phyloP scores from a whole-genome alignment of 2,888 invertebrate species.

The Cerastis rubricosa region DNA sequence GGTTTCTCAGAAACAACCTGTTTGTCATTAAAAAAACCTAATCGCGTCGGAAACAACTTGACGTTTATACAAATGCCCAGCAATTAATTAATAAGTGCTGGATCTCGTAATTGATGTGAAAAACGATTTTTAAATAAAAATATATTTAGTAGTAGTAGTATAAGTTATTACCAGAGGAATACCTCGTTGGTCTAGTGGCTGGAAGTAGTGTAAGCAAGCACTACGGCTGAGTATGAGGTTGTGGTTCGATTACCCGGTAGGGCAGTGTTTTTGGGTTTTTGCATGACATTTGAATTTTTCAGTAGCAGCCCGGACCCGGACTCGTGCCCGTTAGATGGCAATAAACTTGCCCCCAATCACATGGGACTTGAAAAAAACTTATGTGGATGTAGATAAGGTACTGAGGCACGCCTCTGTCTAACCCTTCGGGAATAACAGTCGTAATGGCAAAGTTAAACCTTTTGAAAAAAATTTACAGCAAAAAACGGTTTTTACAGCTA shows the following conservation, averaged over 20 bases:
- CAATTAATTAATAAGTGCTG: not conserved
- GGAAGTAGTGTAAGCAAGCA: not conserved
- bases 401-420: not conserved
- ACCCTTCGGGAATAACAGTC: not conserved
- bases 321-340: not conserved
- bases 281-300: not conserved
- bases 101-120: not conserved
- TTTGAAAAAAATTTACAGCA: not conserved
- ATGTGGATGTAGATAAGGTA: not conserved
- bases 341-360: not conserved
- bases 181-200: not conserved
- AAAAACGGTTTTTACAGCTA: conserved; percentile 1
- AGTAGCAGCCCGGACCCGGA: not conserved
- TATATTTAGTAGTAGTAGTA: too few relatives aligned
- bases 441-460: not conserved
- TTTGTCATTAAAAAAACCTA: conserved; percentile 14
- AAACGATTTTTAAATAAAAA: not conserved
- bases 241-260: not conserved
- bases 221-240: not conserved
- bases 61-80: not conserved
- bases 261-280: not conserved
- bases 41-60: not conserved
- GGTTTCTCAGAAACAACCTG: conserved; percentile 14
- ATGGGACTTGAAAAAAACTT: not conserved
- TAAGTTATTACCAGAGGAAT: not conserved